Percentiles rank a stretch among this genome's conserved stretches.
Conservation (phyloP, 2,888 invertebrate genomes). For the Protonemura montana region DNA sequence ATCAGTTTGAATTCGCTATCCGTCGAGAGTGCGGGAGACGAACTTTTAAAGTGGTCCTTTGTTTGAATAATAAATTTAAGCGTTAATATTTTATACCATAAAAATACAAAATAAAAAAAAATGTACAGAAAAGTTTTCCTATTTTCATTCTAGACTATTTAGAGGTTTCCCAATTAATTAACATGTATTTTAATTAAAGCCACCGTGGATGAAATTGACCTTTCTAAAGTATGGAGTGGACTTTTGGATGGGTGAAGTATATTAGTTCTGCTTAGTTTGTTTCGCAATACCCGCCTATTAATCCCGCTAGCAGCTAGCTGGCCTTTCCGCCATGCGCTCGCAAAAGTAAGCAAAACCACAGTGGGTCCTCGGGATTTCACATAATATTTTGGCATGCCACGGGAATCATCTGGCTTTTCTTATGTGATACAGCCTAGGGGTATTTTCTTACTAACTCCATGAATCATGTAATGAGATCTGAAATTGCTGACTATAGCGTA, state of each 20-base stretch:
- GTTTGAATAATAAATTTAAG: constrained; percentile 12
- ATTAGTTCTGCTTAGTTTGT: background rate
- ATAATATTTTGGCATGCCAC: background rate
- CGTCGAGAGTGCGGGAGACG: background rate
- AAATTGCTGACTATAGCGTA: background rate
- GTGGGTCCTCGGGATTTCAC: background rate
- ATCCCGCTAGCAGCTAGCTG: background rate
- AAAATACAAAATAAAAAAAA: background rate
- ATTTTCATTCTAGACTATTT: background rate
- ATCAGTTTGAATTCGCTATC: background rate
- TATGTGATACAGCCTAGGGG: background rate
- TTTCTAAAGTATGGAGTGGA: background rate
- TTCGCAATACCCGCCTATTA: no score
- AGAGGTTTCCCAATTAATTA: constrained; percentile 12
- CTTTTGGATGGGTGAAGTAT: background rate
- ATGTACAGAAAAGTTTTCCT: background rate
- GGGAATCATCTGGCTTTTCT: background rate
- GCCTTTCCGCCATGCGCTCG: background rate
- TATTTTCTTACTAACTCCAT: background rate
- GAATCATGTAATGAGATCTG: background rate
- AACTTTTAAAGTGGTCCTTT: background rate
- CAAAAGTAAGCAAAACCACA: background rate
- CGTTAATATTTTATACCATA: background rate
- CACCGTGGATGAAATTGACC: background rate
- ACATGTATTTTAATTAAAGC: background rate